phyloP scores from a whole-genome alignment of 1,140 invertebrate genomes.

The Eupristina koningsbergeri region DNA sequence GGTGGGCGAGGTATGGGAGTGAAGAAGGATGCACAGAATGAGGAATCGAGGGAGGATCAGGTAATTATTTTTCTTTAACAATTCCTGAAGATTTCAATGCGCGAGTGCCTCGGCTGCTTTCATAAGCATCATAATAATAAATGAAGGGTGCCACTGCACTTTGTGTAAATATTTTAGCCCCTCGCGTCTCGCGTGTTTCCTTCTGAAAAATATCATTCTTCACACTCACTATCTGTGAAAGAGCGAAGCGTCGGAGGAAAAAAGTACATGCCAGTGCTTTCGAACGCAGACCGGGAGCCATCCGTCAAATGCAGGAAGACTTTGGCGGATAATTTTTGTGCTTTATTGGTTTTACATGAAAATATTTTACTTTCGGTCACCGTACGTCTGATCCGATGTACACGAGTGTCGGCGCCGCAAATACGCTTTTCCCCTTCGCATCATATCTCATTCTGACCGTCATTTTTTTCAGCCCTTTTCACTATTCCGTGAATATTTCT shows the following conservation, averaged over 20 bases:
- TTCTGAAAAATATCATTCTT: constrained; percentile 59
- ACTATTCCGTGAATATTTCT: not conserved
- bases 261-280: not conserved
- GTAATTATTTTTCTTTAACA: constrained; percentile 61
- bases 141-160: constrained; percentile 54
- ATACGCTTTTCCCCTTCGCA: not conserved
- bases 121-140: constrained; percentile 64
- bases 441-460: not conserved
- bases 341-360: constrained; percentile 51
- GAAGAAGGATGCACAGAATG: not conserved
- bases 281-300: constrained; percentile 50
- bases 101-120: constrained; percentile 46
- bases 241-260: not conserved
- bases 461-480: not conserved
- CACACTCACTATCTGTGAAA: constrained; percentile 24
- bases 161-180: constrained; percentile 43
- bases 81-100: constrained; percentile 60
- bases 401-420: constrained; percentile 11
- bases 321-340: constrained; percentile 55
- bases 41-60: constrained; percentile 5
- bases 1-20: not conserved
- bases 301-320: constrained; percentile 61
- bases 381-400: not conserved
- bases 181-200: constrained; percentile 38
- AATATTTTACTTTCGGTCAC: constrained; percentile 52